A percentile compares a stretch with the other conserved stretches of the same genome.
phyloP scores from a whole-genome alignment of 2,797 vertebrate species.

The Bradypodion pumilum region DNA sequence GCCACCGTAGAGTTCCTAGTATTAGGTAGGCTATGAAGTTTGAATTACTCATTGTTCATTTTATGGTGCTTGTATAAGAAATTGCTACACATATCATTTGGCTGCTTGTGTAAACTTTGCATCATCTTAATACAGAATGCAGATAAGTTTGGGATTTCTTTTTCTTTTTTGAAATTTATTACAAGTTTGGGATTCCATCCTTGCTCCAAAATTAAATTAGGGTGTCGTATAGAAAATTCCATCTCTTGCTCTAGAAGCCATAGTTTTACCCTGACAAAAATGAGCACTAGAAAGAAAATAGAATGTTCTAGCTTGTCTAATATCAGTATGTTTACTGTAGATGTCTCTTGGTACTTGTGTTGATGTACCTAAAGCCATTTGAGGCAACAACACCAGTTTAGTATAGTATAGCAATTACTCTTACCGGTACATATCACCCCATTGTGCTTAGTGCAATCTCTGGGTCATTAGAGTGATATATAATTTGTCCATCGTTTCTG shows the following conservation, averaged over 20 bases:
- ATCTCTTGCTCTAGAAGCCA: background rate
- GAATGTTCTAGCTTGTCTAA: background rate
- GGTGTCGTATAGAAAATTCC: too few species aligned
- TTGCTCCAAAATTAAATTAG: too few species aligned
- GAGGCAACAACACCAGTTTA: background rate
- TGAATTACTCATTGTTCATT: background rate
- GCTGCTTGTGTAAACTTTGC: background rate
- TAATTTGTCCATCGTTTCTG: too few species aligned
- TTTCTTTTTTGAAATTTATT: too few species aligned
- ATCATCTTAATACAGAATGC: too few species aligned
- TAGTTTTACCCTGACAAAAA: background rate
- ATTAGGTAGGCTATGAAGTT: background rate
- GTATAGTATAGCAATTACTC: background rate
- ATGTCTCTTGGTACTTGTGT: background rate
- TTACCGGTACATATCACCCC: too few species aligned
- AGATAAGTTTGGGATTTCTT: too few species aligned
- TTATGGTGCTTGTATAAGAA: background rate
- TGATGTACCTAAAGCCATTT: background rate
- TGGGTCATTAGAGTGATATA: too few species aligned
- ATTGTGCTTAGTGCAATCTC: too few species aligned
- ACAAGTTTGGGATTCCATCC: too few species aligned
- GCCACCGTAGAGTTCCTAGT: conserved; percentile 22
- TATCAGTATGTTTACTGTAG: background rate
- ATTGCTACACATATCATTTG: background rate
- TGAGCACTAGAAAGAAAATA: background rate